These are phyloP conservation scores for Parnassius apollo DNA, from an alignment of 2,888 invertebrate genomes.

Conservation along the genomic window DNA sequence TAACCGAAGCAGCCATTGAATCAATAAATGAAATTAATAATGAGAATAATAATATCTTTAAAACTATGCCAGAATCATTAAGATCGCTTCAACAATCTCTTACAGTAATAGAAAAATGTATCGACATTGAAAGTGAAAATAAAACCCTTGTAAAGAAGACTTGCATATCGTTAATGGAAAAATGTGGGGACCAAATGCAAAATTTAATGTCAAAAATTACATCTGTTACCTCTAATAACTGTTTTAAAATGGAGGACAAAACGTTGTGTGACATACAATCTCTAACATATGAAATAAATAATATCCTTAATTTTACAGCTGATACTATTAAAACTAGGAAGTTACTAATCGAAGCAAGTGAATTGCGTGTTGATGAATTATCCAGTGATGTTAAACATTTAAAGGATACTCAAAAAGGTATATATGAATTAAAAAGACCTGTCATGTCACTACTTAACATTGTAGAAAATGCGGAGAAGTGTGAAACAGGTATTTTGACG, in stretches of 20 bases:
- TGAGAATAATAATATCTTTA: constrained; percentile 77
- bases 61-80: constrained; percentile 80
- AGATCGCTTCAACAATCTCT: constrained; percentile 84
- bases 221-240: constrained; percentile 67
- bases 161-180: constrained; percentile 84
- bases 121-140: constrained; percentile 84
- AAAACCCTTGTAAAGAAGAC: constrained; percentile 85
- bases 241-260: constrained; percentile 61
- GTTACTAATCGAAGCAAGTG: constrained; percentile 56
- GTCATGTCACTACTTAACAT: constrained; percentile 60
- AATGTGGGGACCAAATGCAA: constrained; percentile 79
- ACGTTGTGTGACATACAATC: constrained; percentile 66
- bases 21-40: constrained; percentile 55
- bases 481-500: constrained; percentile 43
- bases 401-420: constrained; percentile 65
- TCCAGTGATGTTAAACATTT: constrained; percentile 59
- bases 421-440: constrained; percentile 63
- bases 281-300: constrained; percentile 71
- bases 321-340: constrained; percentile 77
- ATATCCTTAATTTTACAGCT: constrained; percentile 72
- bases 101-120: constrained; percentile 85
- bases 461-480: constrained; percentile 54
- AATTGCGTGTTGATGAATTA: constrained; percentile 54
- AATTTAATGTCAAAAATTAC: constrained; percentile 72
- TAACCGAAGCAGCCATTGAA: constrained; percentile 78